phyloP scores from a whole-genome alignment of 2,113 vertebrate species.

The Henicopernis longicauda region DNA sequence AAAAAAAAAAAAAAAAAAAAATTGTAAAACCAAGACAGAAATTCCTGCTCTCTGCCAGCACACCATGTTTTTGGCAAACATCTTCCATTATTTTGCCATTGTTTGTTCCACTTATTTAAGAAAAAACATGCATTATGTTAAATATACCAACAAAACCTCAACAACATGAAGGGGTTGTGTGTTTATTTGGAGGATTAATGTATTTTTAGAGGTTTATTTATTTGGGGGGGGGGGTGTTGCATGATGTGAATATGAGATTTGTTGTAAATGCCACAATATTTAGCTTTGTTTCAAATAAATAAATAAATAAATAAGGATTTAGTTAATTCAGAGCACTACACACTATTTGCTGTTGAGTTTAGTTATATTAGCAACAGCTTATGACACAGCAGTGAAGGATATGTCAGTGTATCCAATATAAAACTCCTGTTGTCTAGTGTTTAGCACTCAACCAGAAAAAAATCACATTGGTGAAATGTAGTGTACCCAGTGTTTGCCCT shows the following conservation, averaged over 20 bases:
- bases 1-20: not conserved
- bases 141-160: not conserved
- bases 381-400: not conserved
- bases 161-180: accelerated
- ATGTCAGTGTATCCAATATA: not conserved
- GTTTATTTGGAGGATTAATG: not conserved
- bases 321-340: not conserved
- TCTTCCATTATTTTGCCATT: not conserved
- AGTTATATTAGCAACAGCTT: not conserved
- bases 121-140: not conserved
- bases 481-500: not conserved
- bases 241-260: not conserved
- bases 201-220: not conserved
- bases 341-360: not conserved
- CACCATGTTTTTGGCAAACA: not conserved
- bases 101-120: not conserved
- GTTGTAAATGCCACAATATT: not conserved
- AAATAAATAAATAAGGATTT: not conserved
- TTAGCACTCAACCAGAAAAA: not conserved
- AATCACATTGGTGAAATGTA: not conserved
- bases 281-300: not conserved
- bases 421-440: not conserved
- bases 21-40: not conserved
- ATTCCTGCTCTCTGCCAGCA: not conserved
- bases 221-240: not conserved